Evolutionary conservation across 2,797 vertebrate species (phyloP), one percentile per base, ranked within the genome.

Genomic region (Galago senegalensis): DNA sequence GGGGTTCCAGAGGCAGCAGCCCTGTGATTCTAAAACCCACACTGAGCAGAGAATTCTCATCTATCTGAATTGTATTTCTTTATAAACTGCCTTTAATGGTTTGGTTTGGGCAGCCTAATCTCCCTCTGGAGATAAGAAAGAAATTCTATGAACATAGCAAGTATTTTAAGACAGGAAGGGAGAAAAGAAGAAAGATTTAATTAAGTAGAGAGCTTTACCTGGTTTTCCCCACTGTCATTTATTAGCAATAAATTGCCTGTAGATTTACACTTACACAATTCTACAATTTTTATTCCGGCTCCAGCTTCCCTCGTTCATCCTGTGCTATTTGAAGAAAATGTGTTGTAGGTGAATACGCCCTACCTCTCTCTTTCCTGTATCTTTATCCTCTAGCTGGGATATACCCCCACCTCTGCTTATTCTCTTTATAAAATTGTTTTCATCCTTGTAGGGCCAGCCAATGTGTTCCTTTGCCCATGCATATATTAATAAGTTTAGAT

Each of bases 11-110:
- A 86, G 83, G 81, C 93, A 94, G 85, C 85, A 94, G 40, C 14
- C 87, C 60, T 94, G 82, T 73, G 65, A 89, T 88, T 95, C 63
- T 88, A 94, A 97, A 92, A 96, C 95, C 73, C 87, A 95, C 79
- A 73, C 53, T 29, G 67, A 95, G 95, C 82, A 96, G 86, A 96
- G 77, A 96, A 95, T 96, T 95, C 95, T 97, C 95, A 81, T 96
- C 90, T 91, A 95, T 96, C 85, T 97, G 94, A 96, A 96, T 94
- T 93, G 93, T 95, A 95, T 96, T 97, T 97, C 93, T 95, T 91
- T 98, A 87, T 96, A 97, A 96, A 97, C 90, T 96, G 61, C 79
- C 80, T 81, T 96, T 97, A 97, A 96, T 96, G 85, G 73, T 95
- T 96, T 95, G 60, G n/a, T 96, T 76, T 94, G 87, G 94, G 84